Conservation (phyloP, 2,888 invertebrate genomes). For the Imbricaverruca yamaguchii region DNA sequence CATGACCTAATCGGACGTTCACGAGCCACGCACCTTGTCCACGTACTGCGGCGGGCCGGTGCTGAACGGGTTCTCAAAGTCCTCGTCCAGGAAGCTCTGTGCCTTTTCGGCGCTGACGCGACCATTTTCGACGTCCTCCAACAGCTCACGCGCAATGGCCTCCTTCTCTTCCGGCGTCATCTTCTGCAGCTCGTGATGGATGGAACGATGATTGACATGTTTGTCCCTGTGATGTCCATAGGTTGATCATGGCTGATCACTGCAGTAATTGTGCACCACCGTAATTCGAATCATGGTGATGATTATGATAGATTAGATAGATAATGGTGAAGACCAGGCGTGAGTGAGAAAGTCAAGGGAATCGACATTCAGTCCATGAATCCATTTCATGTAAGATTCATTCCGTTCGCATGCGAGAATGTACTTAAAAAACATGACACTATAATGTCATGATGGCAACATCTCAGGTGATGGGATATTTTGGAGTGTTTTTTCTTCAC, state of each 20-base stretch:
- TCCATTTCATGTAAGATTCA: too few relatives aligned
- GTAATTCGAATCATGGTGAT: background rate
- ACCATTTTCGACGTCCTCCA: conserved; percentile 26
- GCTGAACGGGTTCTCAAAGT: conserved; percentile 30
- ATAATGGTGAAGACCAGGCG: background rate
- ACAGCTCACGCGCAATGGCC: conserved; percentile 26
- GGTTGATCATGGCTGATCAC: background rate
- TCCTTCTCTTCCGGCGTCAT: conserved; percentile 29
- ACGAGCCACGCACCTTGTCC: background rate
- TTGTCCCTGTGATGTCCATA: conserved; percentile 27
- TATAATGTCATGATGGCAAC: too few relatives aligned
- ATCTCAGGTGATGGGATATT: too few relatives aligned
- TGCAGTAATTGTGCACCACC: background rate
- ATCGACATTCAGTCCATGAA: too few relatives aligned
- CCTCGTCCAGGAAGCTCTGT: conserved; percentile 29
- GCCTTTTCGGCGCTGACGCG: conserved; percentile 23
- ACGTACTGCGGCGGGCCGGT: background rate
- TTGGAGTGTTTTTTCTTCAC: too few relatives aligned
- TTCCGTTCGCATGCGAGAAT: too few relatives aligned
- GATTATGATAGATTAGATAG: background rate
- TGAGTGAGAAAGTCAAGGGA: too few relatives aligned
- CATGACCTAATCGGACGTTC: too few relatives aligned
- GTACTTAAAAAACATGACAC: too few relatives aligned
- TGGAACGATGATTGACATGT: conserved; percentile 25
- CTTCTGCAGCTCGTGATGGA: conserved; percentile 31